These are phyloP conservation scores for Pycnomerus fuliginosus DNA, from an alignment of 2,888 invertebrate genomes.

Conservation along the genomic window DNA sequence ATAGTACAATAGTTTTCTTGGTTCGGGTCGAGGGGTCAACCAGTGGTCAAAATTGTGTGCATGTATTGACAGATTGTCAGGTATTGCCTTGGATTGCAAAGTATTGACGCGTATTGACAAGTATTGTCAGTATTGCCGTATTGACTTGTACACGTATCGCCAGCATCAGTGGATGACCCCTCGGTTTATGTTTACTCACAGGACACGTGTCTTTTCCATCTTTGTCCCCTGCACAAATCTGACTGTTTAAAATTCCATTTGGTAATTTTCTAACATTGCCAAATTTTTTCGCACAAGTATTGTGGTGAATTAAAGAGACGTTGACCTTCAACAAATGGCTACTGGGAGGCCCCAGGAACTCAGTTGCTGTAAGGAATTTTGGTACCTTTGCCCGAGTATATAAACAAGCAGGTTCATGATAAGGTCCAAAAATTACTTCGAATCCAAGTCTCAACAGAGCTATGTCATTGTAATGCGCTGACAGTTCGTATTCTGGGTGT, in stretches of 20 bases:
- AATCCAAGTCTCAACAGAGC: conserved; percentile 49
- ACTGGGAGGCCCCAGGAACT: conserved; percentile 40
- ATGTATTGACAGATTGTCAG: too few species aligned
- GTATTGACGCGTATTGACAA: too few species aligned
- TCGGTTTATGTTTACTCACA: too few species aligned
- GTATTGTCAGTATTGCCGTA: too few species aligned
- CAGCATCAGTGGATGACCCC: too few species aligned
- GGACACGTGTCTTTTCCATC: conserved; percentile 36
- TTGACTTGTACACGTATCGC: too few species aligned
- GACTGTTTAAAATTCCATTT: conserved; percentile 29
- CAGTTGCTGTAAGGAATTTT: conserved; percentile 44
- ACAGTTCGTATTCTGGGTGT: conserved; percentile 44
- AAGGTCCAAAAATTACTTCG: too few species aligned
- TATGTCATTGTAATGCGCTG: conserved; percentile 52
- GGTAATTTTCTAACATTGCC: conserved; percentile 9
- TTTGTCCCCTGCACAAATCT: conserved; percentile 36
- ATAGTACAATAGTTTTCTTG: too few species aligned
- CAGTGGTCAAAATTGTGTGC: too few species aligned
- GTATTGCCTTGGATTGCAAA: too few species aligned
- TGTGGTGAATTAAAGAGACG: conserved; percentile 13
- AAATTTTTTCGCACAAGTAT: conserved; percentile 17
- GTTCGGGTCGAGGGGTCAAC: too few species aligned
- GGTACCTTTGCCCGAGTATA: conserved; percentile 8
- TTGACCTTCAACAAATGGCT: conserved; percentile 51
- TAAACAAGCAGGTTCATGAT: conserved; percentile 54